These are phyloP conservation scores for Andrena bicolor DNA, from an alignment of 2,888 invertebrate species.

Conservation along the genomic window DNA sequence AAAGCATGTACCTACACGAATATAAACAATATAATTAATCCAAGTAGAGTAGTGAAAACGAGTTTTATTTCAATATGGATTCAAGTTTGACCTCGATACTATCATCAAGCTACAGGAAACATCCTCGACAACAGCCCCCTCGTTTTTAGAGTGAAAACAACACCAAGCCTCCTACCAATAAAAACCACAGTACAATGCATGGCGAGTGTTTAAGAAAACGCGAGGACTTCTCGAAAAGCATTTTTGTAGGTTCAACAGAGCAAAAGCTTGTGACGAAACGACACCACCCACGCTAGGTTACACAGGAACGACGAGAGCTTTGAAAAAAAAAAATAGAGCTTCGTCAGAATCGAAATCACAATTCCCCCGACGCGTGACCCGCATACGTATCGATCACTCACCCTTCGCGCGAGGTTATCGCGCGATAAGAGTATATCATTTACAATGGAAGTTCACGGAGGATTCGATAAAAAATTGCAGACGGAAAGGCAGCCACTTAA, in stretches of 20 bases:
- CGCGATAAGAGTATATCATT: slow-evolving; percentile 55
- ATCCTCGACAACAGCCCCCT: neutral
- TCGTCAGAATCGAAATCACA: slow-evolving; percentile 57
- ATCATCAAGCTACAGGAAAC: neutral
- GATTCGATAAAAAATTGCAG: slow-evolving; percentile 10
- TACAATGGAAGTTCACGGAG: slow-evolving; percentile 37
- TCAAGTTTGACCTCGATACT: neutral
- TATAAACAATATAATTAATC: too few relatives aligned
- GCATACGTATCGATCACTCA: slow-evolving; percentile 43
- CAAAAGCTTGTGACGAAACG: neutral
- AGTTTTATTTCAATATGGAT: too few relatives aligned
- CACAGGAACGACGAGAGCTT: slow-evolving; percentile 18
- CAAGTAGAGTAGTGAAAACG: too few relatives aligned
- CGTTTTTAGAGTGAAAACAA: neutral
- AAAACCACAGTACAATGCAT: neutral
- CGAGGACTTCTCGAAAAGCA: neutral
- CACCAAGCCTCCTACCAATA: neutral
- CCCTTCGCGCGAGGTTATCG: slow-evolving; percentile 11
- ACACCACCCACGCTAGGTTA: slow-evolving; percentile 11
- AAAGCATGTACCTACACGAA: too few relatives aligned
- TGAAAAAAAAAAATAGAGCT: slow-evolving; percentile 1
- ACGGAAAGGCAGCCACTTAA: slow-evolving; percentile 16
- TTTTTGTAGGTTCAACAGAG: neutral
- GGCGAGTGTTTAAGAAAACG: neutral
- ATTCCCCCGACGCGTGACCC: slow-evolving; percentile 52